Evolutionary conservation across 2,888 invertebrate genomes (phyloP).

Genomic region (Meiosimyza platycephala): DNA sequence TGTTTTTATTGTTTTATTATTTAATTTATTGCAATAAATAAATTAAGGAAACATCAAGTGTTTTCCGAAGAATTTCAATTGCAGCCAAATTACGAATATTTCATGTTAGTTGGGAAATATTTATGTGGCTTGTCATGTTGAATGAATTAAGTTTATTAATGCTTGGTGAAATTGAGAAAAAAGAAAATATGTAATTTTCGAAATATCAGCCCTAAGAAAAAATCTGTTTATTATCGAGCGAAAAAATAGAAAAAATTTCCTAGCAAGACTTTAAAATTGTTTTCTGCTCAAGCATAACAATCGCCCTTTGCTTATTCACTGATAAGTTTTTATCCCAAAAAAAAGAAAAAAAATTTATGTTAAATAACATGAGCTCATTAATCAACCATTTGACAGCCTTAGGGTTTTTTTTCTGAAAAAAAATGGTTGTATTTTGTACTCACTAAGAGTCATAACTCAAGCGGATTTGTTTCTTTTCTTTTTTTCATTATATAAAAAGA

Average conservation of each 20-base stretch:
- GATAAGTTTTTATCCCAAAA: too few relatives aligned
- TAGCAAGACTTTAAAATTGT: too few relatives aligned
- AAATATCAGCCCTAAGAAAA: too few relatives aligned
- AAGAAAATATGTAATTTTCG: too few relatives aligned
- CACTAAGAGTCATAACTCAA: constrained; percentile 19
- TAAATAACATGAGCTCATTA: constrained; percentile 3
- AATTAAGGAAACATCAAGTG: constrained; percentile 20
- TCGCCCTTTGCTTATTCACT: too few relatives aligned
- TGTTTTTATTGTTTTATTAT: constrained; percentile 15
- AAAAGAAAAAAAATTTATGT: too few relatives aligned
- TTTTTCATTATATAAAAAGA: background rate
- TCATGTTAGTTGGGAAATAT: background rate
- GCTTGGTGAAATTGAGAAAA: too few relatives aligned
- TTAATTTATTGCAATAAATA: constrained; percentile 28
- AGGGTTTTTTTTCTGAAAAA: background rate
- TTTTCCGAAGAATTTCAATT: constrained; percentile 19
- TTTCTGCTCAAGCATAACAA: too few relatives aligned
- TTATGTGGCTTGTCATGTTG: too few relatives aligned
- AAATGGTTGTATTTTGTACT: background rate
- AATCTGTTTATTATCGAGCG: too few relatives aligned
- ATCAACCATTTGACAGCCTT: constrained; percentile 14
- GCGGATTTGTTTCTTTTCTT: constrained; percentile 8
- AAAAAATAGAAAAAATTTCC: too few relatives aligned
- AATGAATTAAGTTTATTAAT: too few relatives aligned
- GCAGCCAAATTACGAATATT: constrained; percentile 18